phyloP scores from a whole-genome alignment of 1,140 invertebrate species.

The Phymorhynchus buccinoides region DNA sequence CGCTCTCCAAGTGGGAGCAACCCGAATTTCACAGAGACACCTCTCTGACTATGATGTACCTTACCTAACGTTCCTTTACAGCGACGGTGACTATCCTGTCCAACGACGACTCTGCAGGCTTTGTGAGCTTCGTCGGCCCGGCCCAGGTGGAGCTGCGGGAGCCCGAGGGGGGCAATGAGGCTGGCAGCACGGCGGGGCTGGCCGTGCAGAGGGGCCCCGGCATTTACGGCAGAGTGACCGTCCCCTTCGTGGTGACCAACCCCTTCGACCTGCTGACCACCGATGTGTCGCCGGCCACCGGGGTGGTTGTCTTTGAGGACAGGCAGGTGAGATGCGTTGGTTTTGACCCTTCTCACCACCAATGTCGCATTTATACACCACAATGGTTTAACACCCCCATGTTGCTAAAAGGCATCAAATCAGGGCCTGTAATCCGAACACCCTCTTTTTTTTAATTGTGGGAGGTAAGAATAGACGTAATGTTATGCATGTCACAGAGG shows the following conservation, averaged over 20 bases:
- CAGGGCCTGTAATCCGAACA: no score
- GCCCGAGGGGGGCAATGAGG: slow-evolving; percentile 42
- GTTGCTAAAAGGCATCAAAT: no score
- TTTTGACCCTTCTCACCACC: no score
- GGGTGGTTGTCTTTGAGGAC: slow-evolving; percentile 61
- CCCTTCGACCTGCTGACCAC: slow-evolving; percentile 42
- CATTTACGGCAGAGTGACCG: slow-evolving; percentile 61
- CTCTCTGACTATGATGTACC: no score
- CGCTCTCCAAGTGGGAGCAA: no score
- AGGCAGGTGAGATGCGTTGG: slow-evolving; percentile 63
- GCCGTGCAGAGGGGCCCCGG: slow-evolving; percentile 61
- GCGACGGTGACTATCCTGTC: slow-evolving; percentile 67
- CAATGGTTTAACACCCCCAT: no score
- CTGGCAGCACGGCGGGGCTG: slow-evolving; percentile 48
- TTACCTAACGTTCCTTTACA: no score
- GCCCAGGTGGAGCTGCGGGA: slow-evolving; percentile 56
- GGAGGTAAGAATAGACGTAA: no score
- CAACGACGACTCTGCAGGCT: slow-evolving; percentile 67
- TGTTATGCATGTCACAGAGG: no score
- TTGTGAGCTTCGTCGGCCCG: slow-evolving; percentile 59
- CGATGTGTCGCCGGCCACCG: slow-evolving; percentile 60
- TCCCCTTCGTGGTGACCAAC: slow-evolving; percentile 63
- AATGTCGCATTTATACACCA: no score
- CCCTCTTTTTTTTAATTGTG: no score
- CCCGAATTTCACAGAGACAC: no score